phyloP scores from a whole-genome alignment of 2,888 invertebrate genomes.

The Chalcosyrphus nemorum region DNA sequence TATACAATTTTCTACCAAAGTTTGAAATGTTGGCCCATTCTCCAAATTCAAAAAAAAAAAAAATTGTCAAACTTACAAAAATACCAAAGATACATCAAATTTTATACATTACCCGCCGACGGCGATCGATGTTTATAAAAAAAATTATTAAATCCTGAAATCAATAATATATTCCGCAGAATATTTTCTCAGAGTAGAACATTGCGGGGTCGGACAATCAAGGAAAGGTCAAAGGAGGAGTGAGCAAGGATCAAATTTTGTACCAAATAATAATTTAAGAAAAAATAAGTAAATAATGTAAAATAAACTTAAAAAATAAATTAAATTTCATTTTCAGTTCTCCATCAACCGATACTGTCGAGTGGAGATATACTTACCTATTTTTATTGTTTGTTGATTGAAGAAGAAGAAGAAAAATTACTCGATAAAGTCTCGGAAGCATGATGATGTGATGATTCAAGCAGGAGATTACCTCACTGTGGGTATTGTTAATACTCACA shows the following conservation, averaged over 20 bases:
- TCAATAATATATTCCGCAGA: conserved; percentile 46
- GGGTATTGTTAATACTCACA: conserved; percentile 76
- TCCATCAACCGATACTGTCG: conserved; percentile 84
- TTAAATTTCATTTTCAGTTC: conserved; percentile 76
- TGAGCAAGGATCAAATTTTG: conserved; percentile 23
- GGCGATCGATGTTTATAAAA: not conserved
- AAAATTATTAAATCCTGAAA: conserved; percentile 13
- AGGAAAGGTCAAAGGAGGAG: conserved; percentile 22
- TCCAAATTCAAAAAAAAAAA: not conserved
- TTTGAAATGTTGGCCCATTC: conserved; percentile 68
- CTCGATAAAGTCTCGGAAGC: conserved; percentile 42
- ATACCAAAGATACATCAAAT: not conserved
- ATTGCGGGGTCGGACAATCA: conserved; percentile 20
- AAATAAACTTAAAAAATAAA: conserved; percentile 73
- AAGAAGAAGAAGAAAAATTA: conserved; percentile 18
- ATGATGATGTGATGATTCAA: not conserved
- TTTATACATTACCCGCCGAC: conserved; percentile 57
- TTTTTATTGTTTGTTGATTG: not conserved
- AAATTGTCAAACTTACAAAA: conserved; percentile 24
- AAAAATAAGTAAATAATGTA: conserved; percentile 50
- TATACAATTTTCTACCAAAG: conserved; percentile 27
- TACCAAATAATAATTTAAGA: conserved; percentile 44
- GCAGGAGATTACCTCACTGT: conserved; percentile 77
- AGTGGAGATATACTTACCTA: conserved; percentile 84
- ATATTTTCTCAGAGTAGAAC: conserved; percentile 28